A percentile compares a stretch with the other conserved stretches of the same genome.
Evolutionary conservation across 2,888 invertebrate species (phyloP).

Genomic region (Diogma glabrata): DNA sequence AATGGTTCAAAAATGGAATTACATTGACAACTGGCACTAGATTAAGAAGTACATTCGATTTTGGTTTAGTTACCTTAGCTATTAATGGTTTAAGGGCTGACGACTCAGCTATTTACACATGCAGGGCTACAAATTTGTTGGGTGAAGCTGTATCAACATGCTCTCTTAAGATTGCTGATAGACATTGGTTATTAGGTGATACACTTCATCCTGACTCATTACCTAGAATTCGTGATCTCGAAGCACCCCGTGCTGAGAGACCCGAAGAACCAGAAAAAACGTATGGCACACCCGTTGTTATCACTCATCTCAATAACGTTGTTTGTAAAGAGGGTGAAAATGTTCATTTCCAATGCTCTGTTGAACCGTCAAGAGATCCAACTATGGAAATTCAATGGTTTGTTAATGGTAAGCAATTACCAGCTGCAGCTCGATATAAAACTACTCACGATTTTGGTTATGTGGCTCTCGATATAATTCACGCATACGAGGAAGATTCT

Average conservation of each 20-base stretch:
- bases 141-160: slow-evolving; percentile 93
- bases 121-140: slow-evolving; percentile 82
- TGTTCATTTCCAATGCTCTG: slow-evolving; percentile 83
- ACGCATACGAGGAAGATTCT: slow-evolving; percentile 83
- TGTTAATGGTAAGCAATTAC: slow-evolving; percentile 81
- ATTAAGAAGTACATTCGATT: slow-evolving; percentile 89
- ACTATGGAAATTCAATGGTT: slow-evolving; percentile 91
- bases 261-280: slow-evolving; percentile 61
- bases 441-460: slow-evolving; percentile 94
- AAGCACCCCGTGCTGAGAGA: slow-evolving; percentile 59
- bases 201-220: slow-evolving; percentile 82
- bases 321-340: slow-evolving; percentile 79
- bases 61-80: slow-evolving; percentile 87
- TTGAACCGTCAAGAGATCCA: slow-evolving; percentile 85
- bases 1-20: slow-evolving; percentile 89
- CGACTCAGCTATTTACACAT: slow-evolving; percentile 92
- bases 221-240: slow-evolving; percentile 73
- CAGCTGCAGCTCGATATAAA: slow-evolving; percentile 80
- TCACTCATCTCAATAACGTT: slow-evolving; percentile 82
- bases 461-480: slow-evolving; percentile 78
- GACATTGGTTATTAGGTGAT: slow-evolving; percentile 77
- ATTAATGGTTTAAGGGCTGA: slow-evolving; percentile 77
- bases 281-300: slow-evolving; percentile 79
- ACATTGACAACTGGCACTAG: slow-evolving; percentile 78
- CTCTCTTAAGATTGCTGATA: slow-evolving; percentile 77